phyloP scores from a whole-genome alignment of 53 echinoderm and acorn worm genomes.

The Hippasteria phrygiana region DNA sequence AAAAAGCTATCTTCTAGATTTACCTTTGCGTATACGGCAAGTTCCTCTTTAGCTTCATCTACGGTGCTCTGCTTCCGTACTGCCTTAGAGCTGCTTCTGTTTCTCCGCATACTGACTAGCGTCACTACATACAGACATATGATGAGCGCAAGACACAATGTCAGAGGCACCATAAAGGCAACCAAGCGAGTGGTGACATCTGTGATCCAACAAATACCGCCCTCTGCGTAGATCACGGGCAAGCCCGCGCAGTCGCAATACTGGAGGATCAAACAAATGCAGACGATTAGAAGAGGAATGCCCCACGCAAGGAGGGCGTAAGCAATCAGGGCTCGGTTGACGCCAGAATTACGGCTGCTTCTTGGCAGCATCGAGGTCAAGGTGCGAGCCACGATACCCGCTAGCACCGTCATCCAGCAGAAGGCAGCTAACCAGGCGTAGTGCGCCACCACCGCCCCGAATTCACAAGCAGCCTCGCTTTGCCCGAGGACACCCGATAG shows the following conservation, averaged over 20 bases:
- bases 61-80: conserved; percentile 24
- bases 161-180: conserved; percentile 51
- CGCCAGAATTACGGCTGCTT: not conserved
- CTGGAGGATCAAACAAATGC: conserved; percentile 44
- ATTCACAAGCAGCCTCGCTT: conserved; percentile 26
- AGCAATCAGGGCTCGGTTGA: not conserved
- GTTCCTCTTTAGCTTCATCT: conserved; percentile 33
- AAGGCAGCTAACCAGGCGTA: conserved; percentile 66
- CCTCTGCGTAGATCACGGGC: conserved; percentile 19
- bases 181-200: conserved; percentile 13
- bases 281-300: conserved; percentile 28
- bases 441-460: conserved; percentile 59
- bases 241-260: conserved; percentile 22
- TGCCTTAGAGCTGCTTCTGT: not conserved
- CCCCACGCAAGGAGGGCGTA: conserved; percentile 51
- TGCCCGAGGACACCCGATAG: conserved; percentile 21
- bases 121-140: conserved; percentile 32
- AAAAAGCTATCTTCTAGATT: not conserved
- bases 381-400: conserved; percentile 49
- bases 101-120: conserved; percentile 27
- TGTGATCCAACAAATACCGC: conserved; percentile 47
- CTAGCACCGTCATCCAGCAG: conserved; percentile 60
- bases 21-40: conserved; percentile 51
- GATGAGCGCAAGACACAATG: conserved; percentile 5
- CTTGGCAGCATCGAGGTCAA: conserved; percentile 23